Percentiles rank a stretch among this genome's conserved stretches.
Conservation (phyloP, 2,113 vertebrate species). For the Tricholaema leucomelas region DNA sequence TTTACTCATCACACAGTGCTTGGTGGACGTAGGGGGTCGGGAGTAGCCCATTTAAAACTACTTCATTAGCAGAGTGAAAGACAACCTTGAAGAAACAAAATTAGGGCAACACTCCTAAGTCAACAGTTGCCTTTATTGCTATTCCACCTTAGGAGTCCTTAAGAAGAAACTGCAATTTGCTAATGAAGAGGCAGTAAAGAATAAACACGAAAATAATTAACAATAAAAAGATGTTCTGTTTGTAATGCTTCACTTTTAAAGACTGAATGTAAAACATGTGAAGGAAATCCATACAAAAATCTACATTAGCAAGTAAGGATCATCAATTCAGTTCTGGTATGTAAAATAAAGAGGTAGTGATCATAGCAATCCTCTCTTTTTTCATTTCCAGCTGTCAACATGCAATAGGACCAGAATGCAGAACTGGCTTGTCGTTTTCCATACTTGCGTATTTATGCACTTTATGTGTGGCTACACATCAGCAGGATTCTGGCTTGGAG, state of each 20-base stretch:
- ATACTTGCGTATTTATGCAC: background rate
- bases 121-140: conserved; percentile 41
- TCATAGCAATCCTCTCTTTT: background rate
- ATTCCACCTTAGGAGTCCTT: conserved; percentile 16
- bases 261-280: background rate
- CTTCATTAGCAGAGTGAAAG: conserved; percentile 50
- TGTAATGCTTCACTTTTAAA: conserved; percentile 1
- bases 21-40: background rate
- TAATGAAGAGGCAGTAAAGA: background rate
- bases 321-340: background rate
- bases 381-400: background rate
- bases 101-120: conserved; percentile 41
- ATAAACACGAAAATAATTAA: conserved; percentile 33
- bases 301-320: background rate
- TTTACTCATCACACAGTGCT: conserved; percentile 47
- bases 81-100: conserved; percentile 52
- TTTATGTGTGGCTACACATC: accelerated
- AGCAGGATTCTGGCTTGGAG: background rate
- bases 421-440: background rate
- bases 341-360: accelerated
- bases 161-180: conserved; percentile 1
- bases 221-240: conserved; percentile 15
- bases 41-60: conserved; percentile 26
- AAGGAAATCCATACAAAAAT: background rate
- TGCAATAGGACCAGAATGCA: background rate